Base-by-base conservation (phyloP, 2,113 vertebrate genomes). In the Xenotilapia leptura region DNA sequence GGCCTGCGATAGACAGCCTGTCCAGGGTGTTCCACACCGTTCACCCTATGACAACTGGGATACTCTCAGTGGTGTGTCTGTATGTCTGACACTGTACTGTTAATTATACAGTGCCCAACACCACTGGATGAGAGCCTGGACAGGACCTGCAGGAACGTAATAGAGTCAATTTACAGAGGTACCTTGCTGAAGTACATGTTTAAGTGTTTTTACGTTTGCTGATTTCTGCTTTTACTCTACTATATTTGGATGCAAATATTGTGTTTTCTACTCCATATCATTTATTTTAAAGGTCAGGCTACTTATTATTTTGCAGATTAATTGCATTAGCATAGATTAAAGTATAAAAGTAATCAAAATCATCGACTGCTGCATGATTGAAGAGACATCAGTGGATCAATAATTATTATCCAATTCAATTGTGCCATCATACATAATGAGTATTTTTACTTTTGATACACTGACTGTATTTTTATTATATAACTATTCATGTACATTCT, bases 161-260 rank as follows among this genome's bases (percentile, higher is more conserved):
- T 8, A 0, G 5, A 70, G n/a, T 23, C 12, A 40, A 23, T 70
- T 70, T 23, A 70, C 0, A 70, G 36, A 42, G 5, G 7, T 23
- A 14, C 1, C 36, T 68, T 68, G 7, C 62, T 14, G 36, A 60
- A 62, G 58, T 19, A 17, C 2, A 60, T 31, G 2, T 40, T 21
- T 3, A 68, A 68, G 36, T 68, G n/a, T 23, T 68, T 68, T 40
- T 40, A 21, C 7, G 0, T 68, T 70, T 70, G 36, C n/a, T 70
- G 36, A 14, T 40, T 70, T 23, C 36, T 42, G 62, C n/a, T 70
- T 68, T 68, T 21, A 68, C 19, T 21, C 62, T 38, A 6, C 7
- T 70, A 40, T 70, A 42, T 70, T 40, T 70, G 7, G n/a, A 40
- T 70, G n/a, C 36, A 70, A 70, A 23, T 42, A 70, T 70, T 42